Evolutionary conservation across 2,113 vertebrate species (phyloP).

Genomic region (Mobula hypostoma): DNA sequence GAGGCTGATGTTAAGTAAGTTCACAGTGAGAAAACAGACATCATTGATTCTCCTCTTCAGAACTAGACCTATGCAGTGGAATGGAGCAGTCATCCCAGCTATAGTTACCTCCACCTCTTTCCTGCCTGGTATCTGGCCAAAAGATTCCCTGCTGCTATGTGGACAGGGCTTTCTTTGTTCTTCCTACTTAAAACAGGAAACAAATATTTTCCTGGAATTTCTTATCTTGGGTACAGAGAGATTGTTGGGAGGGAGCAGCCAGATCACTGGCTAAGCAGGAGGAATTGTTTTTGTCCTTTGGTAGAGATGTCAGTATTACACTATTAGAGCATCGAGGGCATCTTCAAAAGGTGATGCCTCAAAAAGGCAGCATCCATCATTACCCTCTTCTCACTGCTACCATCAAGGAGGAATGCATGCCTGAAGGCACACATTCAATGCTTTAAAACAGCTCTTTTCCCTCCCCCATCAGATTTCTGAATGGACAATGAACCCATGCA

Average conservation of each 20-base stretch:
- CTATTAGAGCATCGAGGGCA: no score
- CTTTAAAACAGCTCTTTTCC: no score
- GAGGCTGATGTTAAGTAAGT: neutral
- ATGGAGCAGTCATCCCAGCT: neutral
- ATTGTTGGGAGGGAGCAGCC: neutral
- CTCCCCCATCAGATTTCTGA: no score
- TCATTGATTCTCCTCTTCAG: neutral
- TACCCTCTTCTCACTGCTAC: no score
- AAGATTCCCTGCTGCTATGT: neutral
- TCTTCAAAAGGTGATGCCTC: no score
- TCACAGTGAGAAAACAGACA: neutral
- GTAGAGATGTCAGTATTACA: neutral
- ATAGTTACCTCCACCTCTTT: neutral
- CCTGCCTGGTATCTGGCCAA: neutral
- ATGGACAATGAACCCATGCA: no score
- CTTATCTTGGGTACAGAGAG: neutral
- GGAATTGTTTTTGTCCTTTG: neutral
- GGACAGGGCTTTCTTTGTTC: neutral
- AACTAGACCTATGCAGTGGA: neutral
- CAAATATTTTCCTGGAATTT: neutral
- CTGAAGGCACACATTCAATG: no score
- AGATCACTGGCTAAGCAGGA: neutral
- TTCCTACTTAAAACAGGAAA: constrained; percentile 26
- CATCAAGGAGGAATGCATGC: no score
- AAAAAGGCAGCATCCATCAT: no score